phyloP scores from a whole-genome alignment of 2,797 vertebrate genomes.

The Falco novaeseelandiae region DNA sequence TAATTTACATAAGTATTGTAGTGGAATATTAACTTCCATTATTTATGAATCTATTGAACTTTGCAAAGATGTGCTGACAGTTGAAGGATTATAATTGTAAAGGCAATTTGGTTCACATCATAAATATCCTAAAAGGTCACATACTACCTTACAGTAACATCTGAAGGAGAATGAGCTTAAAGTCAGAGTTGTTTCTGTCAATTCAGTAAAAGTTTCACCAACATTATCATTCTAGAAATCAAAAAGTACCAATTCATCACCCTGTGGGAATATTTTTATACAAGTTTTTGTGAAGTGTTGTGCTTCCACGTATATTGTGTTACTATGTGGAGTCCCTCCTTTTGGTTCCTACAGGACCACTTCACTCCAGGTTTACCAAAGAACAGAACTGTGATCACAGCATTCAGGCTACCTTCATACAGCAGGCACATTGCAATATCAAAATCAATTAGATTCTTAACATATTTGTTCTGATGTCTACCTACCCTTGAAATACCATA shows the following conservation, averaged over 20 bases:
- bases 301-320: not conserved
- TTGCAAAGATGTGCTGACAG: slow-evolving; percentile 75
- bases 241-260: not conserved
- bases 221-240: not conserved
- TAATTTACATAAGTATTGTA: slow-evolving; percentile 72
- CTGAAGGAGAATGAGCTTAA: slow-evolving; percentile 52
- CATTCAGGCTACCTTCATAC: not conserved
- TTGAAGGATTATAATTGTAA: slow-evolving; percentile 73
- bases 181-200: slow-evolving; percentile 32
- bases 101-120: slow-evolving; percentile 71
- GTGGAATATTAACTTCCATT: slow-evolving; percentile 76
- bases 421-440: not conserved
- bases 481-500: not conserved
- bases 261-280: not conserved
- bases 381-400: not conserved
- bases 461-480: not conserved
- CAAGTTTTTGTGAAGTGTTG: not conserved
- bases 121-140: slow-evolving; percentile 79
- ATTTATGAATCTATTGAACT: slow-evolving; percentile 81
- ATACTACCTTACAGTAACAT: slow-evolving; percentile 45
- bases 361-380: not conserved
- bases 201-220: not conserved
- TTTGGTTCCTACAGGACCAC: not conserved
- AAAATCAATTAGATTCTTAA: not conserved
- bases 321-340: not conserved